Conservation (phyloP, 2,797 vertebrate species). For the Platalea minor region DNA sequence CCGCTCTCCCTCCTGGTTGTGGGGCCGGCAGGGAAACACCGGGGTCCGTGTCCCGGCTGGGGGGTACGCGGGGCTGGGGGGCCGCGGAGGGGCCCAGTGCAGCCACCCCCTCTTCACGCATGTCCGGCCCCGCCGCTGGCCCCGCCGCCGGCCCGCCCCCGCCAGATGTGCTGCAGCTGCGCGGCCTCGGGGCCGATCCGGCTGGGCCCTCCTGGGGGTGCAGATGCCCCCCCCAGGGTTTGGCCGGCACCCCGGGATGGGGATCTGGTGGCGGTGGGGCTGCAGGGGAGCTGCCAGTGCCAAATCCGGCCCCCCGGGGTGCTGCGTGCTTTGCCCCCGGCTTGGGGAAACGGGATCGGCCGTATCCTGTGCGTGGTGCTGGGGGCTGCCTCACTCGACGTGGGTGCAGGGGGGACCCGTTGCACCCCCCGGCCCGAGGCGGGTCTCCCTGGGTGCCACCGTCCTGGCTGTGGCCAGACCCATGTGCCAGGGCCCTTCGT, state of each 20-base stretch:
- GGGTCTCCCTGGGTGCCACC: background rate
- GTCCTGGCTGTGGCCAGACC: background rate
- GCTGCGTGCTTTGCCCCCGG: background rate
- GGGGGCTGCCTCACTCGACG: background rate
- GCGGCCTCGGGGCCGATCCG: accelerated
- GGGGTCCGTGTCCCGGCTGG: background rate
- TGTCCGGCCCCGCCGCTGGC: background rate
- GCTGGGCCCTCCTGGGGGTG: background rate
- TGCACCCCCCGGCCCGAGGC: background rate
- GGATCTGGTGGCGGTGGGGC: background rate
- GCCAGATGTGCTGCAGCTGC: conserved; percentile 45
- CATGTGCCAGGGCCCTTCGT: background rate
- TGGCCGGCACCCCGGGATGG: accelerated
- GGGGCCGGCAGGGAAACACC: background rate
- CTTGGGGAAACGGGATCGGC: background rate
- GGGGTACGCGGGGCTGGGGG: background rate
- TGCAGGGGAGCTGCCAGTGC: background rate
- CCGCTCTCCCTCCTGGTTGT: accelerated
- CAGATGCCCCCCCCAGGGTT: background rate
- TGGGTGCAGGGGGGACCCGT: background rate
- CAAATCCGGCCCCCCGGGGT: background rate
- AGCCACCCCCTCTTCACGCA: background rate
- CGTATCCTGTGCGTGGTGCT: background rate
- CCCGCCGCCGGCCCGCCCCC: background rate
- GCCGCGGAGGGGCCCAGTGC: background rate